These are phyloP conservation scores for Phallusia fumigata DNA, from an alignment of 23 tunicate species.

Conservation along the genomic window DNA sequence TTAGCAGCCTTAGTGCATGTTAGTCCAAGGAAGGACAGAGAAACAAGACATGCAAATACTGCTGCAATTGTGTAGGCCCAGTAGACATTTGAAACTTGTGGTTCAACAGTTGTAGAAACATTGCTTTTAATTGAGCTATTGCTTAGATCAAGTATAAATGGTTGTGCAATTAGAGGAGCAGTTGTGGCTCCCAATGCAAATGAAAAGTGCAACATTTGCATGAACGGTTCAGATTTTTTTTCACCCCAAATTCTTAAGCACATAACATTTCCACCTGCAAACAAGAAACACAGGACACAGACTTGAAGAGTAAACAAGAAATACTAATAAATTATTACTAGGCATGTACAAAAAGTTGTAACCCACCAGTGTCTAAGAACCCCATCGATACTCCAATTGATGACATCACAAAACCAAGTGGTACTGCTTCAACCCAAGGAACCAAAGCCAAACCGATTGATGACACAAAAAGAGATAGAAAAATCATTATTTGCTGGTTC, in stretches of 20 bases:
- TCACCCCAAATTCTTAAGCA: constrained; percentile 76
- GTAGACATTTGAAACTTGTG: constrained; percentile 18
- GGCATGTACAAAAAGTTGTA: background rate
- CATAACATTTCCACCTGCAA: constrained; percentile 79
- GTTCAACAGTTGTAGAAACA: background rate
- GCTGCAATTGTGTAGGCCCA: constrained; percentile 58
- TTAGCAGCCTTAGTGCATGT: constrained; percentile 26
- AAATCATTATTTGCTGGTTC: constrained; percentile 39
- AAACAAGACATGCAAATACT: constrained; percentile 18
- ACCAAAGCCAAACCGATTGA: constrained; percentile 37
- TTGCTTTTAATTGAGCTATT: background rate
- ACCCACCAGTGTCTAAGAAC: constrained; percentile 64
- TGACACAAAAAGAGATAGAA: constrained; percentile 34
- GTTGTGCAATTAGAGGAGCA: constrained; percentile 59
- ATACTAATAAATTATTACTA: background rate
- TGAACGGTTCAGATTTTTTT: constrained; percentile 70
- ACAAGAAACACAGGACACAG: background rate
- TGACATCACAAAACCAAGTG: constrained; percentile 40
- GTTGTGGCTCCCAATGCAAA: constrained; percentile 79
- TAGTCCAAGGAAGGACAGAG: constrained; percentile 39
- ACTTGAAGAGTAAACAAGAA: background rate
- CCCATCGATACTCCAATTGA: constrained; percentile 72
- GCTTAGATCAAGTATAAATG: constrained; percentile 50
- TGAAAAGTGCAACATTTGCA: constrained; percentile 79
- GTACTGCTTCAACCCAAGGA: constrained; percentile 24